phyloP scores from a whole-genome alignment of 2,888 invertebrate genomes.

The Limnephilus auricula region DNA sequence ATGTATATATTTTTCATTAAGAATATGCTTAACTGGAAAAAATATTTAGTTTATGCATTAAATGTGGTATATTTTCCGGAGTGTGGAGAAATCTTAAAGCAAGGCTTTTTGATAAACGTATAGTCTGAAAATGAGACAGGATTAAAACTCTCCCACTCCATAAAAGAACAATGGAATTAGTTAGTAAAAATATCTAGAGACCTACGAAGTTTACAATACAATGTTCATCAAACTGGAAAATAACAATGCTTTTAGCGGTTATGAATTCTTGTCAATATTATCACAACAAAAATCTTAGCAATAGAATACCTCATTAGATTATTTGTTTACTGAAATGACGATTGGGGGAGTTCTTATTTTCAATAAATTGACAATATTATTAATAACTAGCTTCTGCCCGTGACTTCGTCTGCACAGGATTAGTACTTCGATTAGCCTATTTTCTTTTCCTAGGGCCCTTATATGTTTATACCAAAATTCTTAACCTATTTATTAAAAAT shows the following conservation, averaged over 20 bases:
- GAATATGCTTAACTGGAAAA: no score
- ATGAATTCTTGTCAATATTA: not conserved
- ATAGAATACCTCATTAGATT: not conserved
- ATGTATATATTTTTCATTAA: no score
- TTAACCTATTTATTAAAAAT: no score
- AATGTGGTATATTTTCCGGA: not conserved
- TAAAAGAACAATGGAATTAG: not conserved
- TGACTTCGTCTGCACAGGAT: no score
- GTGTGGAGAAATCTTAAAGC: not conserved
- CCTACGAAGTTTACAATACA: not conserved
- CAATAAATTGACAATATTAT: no score
- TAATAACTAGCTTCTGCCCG: no score
- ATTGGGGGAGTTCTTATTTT: no score
- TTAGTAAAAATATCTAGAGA: not conserved
- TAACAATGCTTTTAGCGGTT: not conserved
- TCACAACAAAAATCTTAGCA: not conserved
- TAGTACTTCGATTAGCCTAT: no score
- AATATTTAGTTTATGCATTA: no score
- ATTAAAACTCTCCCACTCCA: not conserved
- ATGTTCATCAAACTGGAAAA: not conserved
- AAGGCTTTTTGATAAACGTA: not conserved
- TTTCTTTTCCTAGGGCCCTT: no score
- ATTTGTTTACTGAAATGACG: not conserved
- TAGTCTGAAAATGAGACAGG: not conserved
- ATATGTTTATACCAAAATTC: no score